A percentile compares a stretch with the other conserved stretches of the same genome.
These are phyloP conservation scores for Peribatodes rhomboidaria DNA, from an alignment of 2,888 invertebrate species.

Conservation along the genomic window DNA sequence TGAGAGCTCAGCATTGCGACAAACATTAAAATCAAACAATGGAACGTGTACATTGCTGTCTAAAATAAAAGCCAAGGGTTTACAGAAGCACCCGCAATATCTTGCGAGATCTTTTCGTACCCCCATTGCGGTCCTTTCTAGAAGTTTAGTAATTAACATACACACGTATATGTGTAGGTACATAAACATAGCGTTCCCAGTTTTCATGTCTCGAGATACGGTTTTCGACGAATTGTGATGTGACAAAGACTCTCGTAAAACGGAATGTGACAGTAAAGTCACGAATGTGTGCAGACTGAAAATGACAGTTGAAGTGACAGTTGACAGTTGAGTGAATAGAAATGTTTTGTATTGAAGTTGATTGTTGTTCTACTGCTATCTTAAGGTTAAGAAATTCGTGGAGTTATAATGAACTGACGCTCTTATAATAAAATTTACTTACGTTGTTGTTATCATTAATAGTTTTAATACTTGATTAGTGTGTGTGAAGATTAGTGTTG, in stretches of 20 bases:
- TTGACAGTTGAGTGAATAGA: background rate
- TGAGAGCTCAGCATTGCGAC: constrained; percentile 14
- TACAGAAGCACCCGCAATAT: constrained; percentile 21
- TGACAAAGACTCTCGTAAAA: constrained; percentile 6
- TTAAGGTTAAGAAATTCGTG: background rate
- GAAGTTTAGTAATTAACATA: constrained; percentile 39
- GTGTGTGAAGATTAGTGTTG: no score
- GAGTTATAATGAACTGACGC: no score
- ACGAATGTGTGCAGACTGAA: background rate
- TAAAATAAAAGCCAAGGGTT: constrained; percentile 17
- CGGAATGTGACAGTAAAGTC: constrained; percentile 1
- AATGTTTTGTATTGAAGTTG: background rate
- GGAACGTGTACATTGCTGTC: constrained; percentile 11
- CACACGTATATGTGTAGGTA: no score
- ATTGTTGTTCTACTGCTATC: no score
- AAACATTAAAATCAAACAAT: constrained; percentile 22
- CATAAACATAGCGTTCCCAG: constrained; percentile 24
- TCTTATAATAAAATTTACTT: no score
- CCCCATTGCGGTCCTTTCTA: constrained; percentile 27
- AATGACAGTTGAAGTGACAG: background rate
- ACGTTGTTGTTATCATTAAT: no score
- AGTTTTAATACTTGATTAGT: no score
- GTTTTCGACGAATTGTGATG: constrained; percentile 6
- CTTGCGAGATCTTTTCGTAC: constrained; percentile 29
- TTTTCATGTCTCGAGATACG: constrained; percentile 27